These are phyloP conservation scores for Volucella inanis DNA, from an alignment of 2,888 invertebrate genomes.

Conservation along the genomic window DNA sequence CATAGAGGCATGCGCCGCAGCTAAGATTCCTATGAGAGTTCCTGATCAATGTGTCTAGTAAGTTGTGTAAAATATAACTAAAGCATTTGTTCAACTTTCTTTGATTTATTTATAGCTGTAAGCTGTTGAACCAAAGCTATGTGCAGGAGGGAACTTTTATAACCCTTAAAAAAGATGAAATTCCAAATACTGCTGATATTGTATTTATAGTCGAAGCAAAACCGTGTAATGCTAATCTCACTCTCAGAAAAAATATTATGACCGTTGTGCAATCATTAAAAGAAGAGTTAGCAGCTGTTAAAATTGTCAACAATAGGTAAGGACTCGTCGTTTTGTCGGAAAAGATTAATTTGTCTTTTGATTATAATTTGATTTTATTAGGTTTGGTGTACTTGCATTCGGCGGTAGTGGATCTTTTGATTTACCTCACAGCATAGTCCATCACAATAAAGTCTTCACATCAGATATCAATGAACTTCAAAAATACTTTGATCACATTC, in stretches of 20 bases:
- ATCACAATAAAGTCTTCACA: constrained; percentile 88
- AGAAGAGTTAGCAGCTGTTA: constrained; percentile 87
- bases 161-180: constrained; percentile 85
- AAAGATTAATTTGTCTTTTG: not conserved
- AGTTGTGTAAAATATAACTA: constrained; percentile 79
- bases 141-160: constrained; percentile 91
- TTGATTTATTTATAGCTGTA: constrained; percentile 85
- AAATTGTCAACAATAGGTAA: constrained; percentile 88
- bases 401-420: constrained; percentile 91
- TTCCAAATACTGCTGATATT: constrained; percentile 90
- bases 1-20: constrained; percentile 89
- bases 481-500: constrained; percentile 88
- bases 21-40: constrained; percentile 90
- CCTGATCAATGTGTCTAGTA: constrained; percentile 92
- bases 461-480: constrained; percentile 85
- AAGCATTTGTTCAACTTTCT: not conserved
- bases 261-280: constrained; percentile 87
- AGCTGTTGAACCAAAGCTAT: constrained; percentile 87
- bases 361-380: constrained; percentile 77
- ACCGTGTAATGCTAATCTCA: constrained; percentile 89
- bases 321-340: not conserved
- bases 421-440: constrained; percentile 88
- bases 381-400: constrained; percentile 92
- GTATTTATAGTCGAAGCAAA: constrained; percentile 95
- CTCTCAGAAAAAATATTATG: constrained; percentile 87